Evolutionary conservation across 2,113 vertebrate species (phyloP), one percentile per base, ranked within the genome.

Genomic region (Australoheros scitulus): DNA sequence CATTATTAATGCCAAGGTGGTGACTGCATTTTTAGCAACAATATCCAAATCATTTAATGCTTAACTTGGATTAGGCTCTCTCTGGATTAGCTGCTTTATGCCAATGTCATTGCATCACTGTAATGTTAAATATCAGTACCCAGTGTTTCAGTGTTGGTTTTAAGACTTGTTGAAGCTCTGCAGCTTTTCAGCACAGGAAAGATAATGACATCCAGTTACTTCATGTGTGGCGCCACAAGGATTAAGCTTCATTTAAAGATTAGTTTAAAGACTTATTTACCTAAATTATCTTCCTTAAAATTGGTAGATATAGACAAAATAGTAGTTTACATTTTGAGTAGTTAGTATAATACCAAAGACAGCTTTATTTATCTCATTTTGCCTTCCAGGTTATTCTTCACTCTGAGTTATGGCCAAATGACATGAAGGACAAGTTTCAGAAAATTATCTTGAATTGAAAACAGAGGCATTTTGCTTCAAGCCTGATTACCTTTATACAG

Each of bases 201-300:
- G 83, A 92, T 90, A 91, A 90, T 87, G 85, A 90, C 86, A 83
- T 88, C 24, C 59, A 29, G 81, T 87, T 76, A 32, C 80, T 81
- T 87, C 61, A 88, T 29, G 9, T 34, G 72, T 7, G 92, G 92
- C 93, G 93, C 93, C 92, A 78, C 74, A 2, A 74, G 93, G 93
- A 94, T 94, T 93, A 91, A 81, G 74, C 43, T 72, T 76, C 1
- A 92, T 93, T 91, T 94, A 74, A 17, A 89, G 91, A 91, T 94
- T 87, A 93, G 76, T 77, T 89, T 79, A 72, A 84, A 85, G 82
- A 80, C 81, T 61, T 82, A 84, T 89, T 92, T 77, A 84, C 74
- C 61, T 43, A 87, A 89, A 89, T 92, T 77, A 85, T 57, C 43
- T 83, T 70, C 63, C 36, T 81, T 82, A 72, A 85, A 72, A 83